Percentiles rank a stretch among this genome's conserved stretches.
phyloP scores from a whole-genome alignment of 2,113 vertebrate species.

The Procapra przewalskii region DNA sequence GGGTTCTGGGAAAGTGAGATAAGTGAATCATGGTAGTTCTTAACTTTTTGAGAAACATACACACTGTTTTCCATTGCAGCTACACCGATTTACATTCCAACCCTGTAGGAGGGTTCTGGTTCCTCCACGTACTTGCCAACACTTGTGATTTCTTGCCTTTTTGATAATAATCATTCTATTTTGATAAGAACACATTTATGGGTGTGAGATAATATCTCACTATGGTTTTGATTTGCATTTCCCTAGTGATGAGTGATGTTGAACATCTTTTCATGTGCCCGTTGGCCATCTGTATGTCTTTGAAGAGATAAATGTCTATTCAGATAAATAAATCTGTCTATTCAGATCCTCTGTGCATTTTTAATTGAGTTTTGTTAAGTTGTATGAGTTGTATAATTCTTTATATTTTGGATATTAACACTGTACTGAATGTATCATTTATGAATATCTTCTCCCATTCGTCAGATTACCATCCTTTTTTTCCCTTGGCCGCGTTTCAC shows the following conservation, averaged over 20 bases:
- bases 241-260: not conserved
- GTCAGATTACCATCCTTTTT: not conserved
- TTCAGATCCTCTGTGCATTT: not conserved
- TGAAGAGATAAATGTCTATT: not conserved
- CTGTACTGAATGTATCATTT: not conserved
- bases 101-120: not conserved
- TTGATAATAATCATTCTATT: not conserved
- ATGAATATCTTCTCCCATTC: not conserved
- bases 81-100: not conserved
- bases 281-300: not conserved
- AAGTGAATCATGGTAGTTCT: not conserved
- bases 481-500: fast-evolving
- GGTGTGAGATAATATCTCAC: not conserved
- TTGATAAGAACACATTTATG: not conserved
- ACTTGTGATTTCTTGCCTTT: not conserved
- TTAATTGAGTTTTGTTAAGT: not conserved
- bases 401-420: not conserved
- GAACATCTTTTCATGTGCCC: not conserved
- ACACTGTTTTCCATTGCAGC: not conserved
- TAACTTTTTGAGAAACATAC: not conserved
- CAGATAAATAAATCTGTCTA: not conserved
- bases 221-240: not conserved
- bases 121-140: not conserved
- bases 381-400: not conserved
- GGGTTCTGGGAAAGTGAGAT: not conserved